Conservation (phyloP, 2,888 invertebrate species). For the Norana najaformis region DNA sequence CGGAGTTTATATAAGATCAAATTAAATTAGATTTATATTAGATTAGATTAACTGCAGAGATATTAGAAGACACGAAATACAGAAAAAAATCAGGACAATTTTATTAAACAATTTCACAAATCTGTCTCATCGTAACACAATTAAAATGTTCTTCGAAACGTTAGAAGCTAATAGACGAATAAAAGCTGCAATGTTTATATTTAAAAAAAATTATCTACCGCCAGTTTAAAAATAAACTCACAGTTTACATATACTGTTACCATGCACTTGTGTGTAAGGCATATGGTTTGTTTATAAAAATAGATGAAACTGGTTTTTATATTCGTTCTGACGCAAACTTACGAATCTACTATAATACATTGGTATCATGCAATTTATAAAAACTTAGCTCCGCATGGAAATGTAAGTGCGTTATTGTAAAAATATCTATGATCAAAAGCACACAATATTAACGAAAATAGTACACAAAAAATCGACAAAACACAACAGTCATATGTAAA, state of each 20-base stretch:
- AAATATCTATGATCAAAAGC: neutral
- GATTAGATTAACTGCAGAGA: neutral
- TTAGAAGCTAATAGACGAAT: neutral
- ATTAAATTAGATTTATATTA: neutral
- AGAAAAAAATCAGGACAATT: neutral
- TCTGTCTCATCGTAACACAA: neutral
- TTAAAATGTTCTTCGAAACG: neutral
- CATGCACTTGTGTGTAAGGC: neutral
- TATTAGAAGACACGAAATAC: neutral
- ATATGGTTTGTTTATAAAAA: neutral
- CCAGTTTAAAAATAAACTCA: neutral
- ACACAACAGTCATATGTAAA: neutral
- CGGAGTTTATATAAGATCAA: too few species aligned
- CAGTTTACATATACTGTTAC: neutral
- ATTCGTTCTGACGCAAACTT: neutral
- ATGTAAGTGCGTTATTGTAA: neutral
- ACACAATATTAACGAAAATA: neutral
- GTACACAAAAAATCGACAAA: neutral
- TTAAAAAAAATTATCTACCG: neutral
- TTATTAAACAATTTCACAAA: neutral
- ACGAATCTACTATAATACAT: neutral
- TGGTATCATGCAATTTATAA: neutral
- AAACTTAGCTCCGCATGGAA: neutral
- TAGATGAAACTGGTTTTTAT: neutral
- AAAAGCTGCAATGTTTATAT: neutral